A percentile compares a stretch with the other conserved stretches of the same genome.
Conservation (phyloP, 2,888 invertebrate genomes). For the Drosophila austrosaltans region DNA sequence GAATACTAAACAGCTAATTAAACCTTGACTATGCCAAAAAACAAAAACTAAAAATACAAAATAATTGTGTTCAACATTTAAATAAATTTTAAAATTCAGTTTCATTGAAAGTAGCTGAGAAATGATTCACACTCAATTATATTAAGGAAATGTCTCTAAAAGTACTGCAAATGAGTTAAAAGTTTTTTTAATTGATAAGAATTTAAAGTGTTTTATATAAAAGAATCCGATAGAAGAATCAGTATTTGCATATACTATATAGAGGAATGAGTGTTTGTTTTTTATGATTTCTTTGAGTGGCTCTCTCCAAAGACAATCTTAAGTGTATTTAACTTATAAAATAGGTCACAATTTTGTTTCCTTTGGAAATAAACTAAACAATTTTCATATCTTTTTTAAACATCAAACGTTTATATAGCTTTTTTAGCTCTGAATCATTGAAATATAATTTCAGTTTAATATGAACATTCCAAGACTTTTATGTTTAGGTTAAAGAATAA, state of each 20-base stretch:
- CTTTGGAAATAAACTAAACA: background rate
- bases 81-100: conserved; percentile 49
- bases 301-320: background rate
- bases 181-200: background rate
- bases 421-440: too few species aligned
- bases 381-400: background rate
- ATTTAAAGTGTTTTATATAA: background rate
- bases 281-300: background rate
- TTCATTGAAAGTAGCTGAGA: conserved; percentile 32
- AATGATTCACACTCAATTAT: conserved; percentile 6
- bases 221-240: too few species aligned
- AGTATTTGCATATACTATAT: background rate
- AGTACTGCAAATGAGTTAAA: too few species aligned
- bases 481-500: too few species aligned
- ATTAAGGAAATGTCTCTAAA: background rate
- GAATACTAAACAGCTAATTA: conserved; percentile 42
- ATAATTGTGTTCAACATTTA: conserved; percentile 27
- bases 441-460: too few species aligned
- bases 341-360: background rate
- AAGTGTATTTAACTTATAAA: background rate
- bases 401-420: background rate
- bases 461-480: too few species aligned
- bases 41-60: conserved; percentile 10
- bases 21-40: conserved; percentile 53
- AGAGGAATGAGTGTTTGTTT: background rate